phyloP scores from a whole-genome alignment of 1,140 invertebrate species.

The Portunus trituberculatus region DNA sequence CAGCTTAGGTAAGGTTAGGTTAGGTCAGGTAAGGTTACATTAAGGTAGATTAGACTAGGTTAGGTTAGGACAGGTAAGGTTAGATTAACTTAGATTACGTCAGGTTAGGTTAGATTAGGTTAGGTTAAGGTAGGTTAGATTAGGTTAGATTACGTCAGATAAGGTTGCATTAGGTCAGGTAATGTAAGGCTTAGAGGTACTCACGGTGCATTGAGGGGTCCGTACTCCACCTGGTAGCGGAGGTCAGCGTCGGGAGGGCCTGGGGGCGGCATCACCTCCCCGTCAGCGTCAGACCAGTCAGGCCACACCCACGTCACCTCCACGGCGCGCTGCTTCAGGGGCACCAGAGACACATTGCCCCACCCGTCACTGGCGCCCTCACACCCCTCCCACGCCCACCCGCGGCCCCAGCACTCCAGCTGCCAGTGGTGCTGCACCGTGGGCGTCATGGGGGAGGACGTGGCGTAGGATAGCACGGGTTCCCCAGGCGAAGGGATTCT shows the following conservation, averaged over 20 bases:
- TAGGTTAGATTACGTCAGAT: not conserved
- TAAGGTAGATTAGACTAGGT: too few species aligned
- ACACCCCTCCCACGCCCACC: slow-evolving; percentile 66
- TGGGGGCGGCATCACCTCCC: not conserved
- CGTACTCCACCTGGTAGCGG: slow-evolving; percentile 68
- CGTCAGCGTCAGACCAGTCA: not conserved
- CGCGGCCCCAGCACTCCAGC: slow-evolving; percentile 65
- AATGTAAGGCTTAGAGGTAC: not conserved
- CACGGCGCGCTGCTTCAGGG: slow-evolving; percentile 64
- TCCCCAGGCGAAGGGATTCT: slow-evolving; percentile 53
- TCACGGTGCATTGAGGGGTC: slow-evolving; percentile 64
- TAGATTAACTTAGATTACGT: not conserved
- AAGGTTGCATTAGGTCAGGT: not conserved
- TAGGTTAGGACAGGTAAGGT: too few species aligned
- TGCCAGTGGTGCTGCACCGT: slow-evolving; percentile 54
- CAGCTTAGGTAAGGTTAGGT: too few species aligned
- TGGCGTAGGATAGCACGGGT: not conserved
- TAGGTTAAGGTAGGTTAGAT: not conserved
- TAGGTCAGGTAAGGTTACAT: too few species aligned
- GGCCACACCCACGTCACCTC: slow-evolving; percentile 73
- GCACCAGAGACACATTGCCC: slow-evolving; percentile 68
- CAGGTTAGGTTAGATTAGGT: not conserved
- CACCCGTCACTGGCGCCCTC: slow-evolving; percentile 68
- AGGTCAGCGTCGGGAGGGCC: not conserved
- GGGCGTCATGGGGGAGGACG: slow-evolving; percentile 36